Conservation (phyloP, 1,140 invertebrate genomes). For the Zelostemma sp. region DNA sequence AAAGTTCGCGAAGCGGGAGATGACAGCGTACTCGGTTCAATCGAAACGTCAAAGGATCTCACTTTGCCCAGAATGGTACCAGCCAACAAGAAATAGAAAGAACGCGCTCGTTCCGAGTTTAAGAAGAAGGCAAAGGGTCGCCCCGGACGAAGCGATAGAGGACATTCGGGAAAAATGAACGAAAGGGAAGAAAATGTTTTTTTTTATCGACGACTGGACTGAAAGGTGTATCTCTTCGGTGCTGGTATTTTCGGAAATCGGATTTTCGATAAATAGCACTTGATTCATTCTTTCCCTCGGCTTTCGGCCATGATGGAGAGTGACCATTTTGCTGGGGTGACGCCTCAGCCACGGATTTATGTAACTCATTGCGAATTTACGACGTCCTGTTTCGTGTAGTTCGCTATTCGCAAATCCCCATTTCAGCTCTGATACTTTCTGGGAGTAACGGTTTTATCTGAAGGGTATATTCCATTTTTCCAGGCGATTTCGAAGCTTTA, state of each 20-base stretch:
- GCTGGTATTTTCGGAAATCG: slow-evolving; percentile 35
- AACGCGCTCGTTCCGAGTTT: background rate
- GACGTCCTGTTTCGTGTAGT: slow-evolving; percentile 34
- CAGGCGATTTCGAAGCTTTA: background rate
- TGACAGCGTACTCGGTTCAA: background rate
- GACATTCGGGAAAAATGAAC: background rate
- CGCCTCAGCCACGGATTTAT: slow-evolving; percentile 38
- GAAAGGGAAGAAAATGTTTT: too few relatives aligned
- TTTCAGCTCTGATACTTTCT: slow-evolving; percentile 21
- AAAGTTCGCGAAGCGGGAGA: background rate
- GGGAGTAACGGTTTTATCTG: slow-evolving; percentile 4
- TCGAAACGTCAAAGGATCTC: slow-evolving; percentile 1
- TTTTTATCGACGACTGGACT: too few relatives aligned
- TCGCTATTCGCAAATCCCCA: slow-evolving; percentile 36
- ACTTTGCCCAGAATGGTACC: background rate
- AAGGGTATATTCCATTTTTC: background rate
- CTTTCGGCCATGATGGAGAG: slow-evolving; percentile 28
- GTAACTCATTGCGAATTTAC: slow-evolving; percentile 48
- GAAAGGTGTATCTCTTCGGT: too few relatives aligned
- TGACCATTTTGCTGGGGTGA: slow-evolving; percentile 40
- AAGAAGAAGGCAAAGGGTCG: background rate
- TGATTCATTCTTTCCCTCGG: slow-evolving; percentile 27
- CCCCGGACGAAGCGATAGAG: background rate
- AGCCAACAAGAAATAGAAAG: background rate
- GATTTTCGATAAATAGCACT: slow-evolving; percentile 30